Percentiles rank a stretch among this genome's conserved stretches.
These are phyloP conservation scores for Aspidapion aeneum DNA, from an alignment of 2,888 invertebrate genomes.

Conservation along the genomic window DNA sequence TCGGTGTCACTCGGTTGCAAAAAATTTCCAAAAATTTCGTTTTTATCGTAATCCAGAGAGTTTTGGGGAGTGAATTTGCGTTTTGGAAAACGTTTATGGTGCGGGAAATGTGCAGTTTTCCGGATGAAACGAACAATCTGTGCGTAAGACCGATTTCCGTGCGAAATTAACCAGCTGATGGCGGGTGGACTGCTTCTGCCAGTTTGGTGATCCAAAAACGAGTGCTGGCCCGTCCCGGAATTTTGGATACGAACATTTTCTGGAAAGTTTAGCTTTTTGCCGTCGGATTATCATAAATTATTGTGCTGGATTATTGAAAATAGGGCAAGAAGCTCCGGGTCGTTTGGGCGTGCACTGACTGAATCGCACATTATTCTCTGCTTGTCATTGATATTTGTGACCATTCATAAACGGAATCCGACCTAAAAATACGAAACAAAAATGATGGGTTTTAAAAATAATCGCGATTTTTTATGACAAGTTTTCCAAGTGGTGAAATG, in stretches of 20 bases:
- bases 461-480: constrained; percentile 41
- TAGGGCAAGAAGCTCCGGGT: constrained; percentile 26
- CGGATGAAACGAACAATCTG: constrained; percentile 51
- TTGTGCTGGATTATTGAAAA: constrained; percentile 6
- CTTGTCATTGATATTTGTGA: constrained; percentile 44
- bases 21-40: constrained; percentile 53
- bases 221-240: neutral
- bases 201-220: constrained; percentile 40
- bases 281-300: neutral
- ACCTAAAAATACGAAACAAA: constrained; percentile 34
- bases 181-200: constrained; percentile 48
- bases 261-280: neutral
- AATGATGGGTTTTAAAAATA: constrained; percentile 42
- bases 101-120: constrained; percentile 53
- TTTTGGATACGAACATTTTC: neutral
- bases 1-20: constrained; percentile 57
- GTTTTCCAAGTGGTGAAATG: constrained; percentile 41
- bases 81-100: constrained; percentile 27
- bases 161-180: constrained; percentile 50
- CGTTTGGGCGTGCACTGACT: constrained; percentile 47
- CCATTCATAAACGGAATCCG: constrained; percentile 41
- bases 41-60: constrained; percentile 14
- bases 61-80: constrained; percentile 20
- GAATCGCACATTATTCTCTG: constrained; percentile 5
- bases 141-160: constrained; percentile 54